These are phyloP conservation scores for Phrynocephalus vlangalii DNA, from an alignment of 2,797 vertebrate genomes.

Conservation along the genomic window DNA sequence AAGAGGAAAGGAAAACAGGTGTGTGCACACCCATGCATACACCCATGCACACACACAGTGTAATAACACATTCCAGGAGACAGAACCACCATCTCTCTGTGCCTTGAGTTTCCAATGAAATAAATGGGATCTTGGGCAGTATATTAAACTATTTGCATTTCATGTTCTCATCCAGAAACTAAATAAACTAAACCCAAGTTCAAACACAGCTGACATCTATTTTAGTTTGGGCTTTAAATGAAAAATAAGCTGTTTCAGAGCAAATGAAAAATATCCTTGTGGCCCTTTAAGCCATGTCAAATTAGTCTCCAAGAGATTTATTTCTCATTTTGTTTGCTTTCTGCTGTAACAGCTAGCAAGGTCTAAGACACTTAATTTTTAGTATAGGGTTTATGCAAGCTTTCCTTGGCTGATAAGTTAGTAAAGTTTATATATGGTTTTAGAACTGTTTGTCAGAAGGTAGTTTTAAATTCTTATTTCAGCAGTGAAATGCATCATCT, in stretches of 20 bases:
- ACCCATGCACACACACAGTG: background rate
- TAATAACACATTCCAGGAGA: constrained; percentile 50
- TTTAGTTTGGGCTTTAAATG: constrained; percentile 47
- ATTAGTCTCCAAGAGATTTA: constrained; percentile 37
- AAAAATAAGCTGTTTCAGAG: constrained; percentile 6
- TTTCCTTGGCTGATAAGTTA: constrained; percentile 25
- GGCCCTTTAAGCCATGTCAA: constrained; percentile 39
- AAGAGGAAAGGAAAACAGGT: background rate
- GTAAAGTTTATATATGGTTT: constrained; percentile 2
- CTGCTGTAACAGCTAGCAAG: constrained; percentile 9
- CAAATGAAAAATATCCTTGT: constrained; percentile 24
- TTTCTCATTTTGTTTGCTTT: constrained; percentile 8
- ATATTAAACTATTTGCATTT: background rate
- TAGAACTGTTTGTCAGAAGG: constrained; percentile 30
- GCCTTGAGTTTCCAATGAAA: constrained; percentile 26
- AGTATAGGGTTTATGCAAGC: constrained; percentile 35
- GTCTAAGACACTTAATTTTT: constrained; percentile 22
- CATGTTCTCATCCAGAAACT: constrained; percentile 23
- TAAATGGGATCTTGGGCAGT: background rate
- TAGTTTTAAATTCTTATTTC: constrained; percentile 9
- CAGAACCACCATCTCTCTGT: background rate
- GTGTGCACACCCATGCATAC: background rate
- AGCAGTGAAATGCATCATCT: constrained; percentile 8
- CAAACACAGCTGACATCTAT: constrained; percentile 15
- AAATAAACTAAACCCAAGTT: constrained; percentile 41